These are phyloP conservation scores for Sebastiscus tertius DNA, from an alignment of 2,797 vertebrate species.

Conservation along the genomic window DNA sequence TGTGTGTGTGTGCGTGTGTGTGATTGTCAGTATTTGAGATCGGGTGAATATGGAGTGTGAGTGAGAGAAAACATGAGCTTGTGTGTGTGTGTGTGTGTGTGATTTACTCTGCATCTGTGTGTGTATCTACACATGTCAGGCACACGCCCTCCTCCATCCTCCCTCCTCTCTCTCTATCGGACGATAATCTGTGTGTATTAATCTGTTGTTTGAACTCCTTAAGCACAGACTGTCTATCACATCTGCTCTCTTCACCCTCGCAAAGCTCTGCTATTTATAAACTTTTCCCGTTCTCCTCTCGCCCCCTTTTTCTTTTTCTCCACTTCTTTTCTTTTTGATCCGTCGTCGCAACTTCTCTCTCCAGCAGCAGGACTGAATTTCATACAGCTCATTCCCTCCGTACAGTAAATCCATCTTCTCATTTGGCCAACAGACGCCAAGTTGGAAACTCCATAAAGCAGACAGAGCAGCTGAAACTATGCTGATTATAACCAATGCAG, in stretches of 20 bases:
- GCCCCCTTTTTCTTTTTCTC: conserved; percentile 15
- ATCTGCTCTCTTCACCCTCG: conserved; percentile 84
- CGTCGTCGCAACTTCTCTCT: background rate
- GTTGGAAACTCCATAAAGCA: conserved; percentile 25
- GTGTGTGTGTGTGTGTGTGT: background rate
- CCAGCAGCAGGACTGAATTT: conserved; percentile 33
- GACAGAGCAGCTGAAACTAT: background rate
- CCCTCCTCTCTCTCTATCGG: conserved; percentile 12
- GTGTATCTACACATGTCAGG: conserved; percentile 37
- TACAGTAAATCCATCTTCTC: conserved; percentile 48
- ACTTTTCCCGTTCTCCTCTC: conserved; percentile 21
- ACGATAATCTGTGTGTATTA: conserved; percentile 86
- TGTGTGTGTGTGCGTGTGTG: background rate
- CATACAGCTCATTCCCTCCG: conserved; percentile 16
- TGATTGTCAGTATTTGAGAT: conserved; percentile 10
- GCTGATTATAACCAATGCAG: background rate
- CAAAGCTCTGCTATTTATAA: conserved; percentile 80
- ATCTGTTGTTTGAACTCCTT: conserved; percentile 88
- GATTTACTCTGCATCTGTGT: conserved; percentile 28
- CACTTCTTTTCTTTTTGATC: conserved; percentile 31
- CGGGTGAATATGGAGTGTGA: background rate
- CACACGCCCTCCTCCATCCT: background rate
- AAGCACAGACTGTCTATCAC: conserved; percentile 84
- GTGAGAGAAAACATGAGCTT: conserved; percentile 12
- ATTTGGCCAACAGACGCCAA: conserved; percentile 24